Base-by-base conservation (phyloP, 2,797 vertebrate genomes). In the Peromyscus nudipes region DNA sequence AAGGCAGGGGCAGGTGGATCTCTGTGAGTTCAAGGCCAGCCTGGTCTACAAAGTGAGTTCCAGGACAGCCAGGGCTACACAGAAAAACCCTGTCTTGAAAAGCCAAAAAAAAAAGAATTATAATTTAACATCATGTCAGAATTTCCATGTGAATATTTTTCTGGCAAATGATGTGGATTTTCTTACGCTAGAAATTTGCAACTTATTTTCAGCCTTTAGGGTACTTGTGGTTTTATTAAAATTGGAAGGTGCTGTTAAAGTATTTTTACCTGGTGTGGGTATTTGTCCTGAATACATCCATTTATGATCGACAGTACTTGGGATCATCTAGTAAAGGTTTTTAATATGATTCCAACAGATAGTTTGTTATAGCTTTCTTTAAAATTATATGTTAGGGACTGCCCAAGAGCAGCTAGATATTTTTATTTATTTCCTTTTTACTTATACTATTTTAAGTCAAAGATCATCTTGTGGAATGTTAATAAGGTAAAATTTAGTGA, bases 401-500 rank as follows among this genome's bases (percentile, higher is more conserved):
- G 12, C 14, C 77, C 16, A 86, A 81, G 55, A 87, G 62, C 12
- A 89, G 62, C 23, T 89, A 67, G 55, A 52, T 31, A 43, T 73
- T 92, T 96, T 93, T 92, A 43, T 76, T 96, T 94, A 43, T 40
- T 91, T 64, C 2, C 37, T 93, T 87, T 91, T 88, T 34, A 60
- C 91, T 92, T 89, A 3, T 95, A 91, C 7, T 64, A 87, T 86
- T 86, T 75, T 37, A 82, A 86, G 52, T 92, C 6, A 80, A 76
- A 95, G 16, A 76, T 4, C 2, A 79, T 95, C 43, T 40, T 82
- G 13, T 92, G 65, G 94, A 93, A 94, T 84, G 69, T 12, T 92
- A 94, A 82, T 92, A 95, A 85, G 43, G n/a, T 91, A 16, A 96
- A 88, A 89, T 87, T 90, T 96, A 91, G 62, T 90, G 57, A 96